Base-by-base conservation (phyloP, 2,888 invertebrate genomes). In the Keiferia lycopersicella region DNA sequence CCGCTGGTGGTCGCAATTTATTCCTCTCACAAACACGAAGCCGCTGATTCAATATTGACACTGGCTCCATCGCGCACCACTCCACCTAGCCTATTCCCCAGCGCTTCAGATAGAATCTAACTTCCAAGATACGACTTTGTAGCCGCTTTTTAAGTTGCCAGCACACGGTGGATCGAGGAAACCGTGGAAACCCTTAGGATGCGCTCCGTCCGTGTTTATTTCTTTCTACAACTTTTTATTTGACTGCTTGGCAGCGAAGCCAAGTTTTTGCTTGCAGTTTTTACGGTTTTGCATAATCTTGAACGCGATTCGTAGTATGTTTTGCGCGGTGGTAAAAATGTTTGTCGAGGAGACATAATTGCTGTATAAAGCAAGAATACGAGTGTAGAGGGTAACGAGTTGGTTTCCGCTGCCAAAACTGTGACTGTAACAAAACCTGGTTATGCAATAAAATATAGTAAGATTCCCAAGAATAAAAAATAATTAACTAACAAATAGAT, bases 11-110 rank as follows among this genome's bases (percentile, higher is more conserved):
- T 79, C 83, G 81, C 87, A 87, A 87, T 88, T 88, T 87, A 88
- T 88, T 88, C 87, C 79, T 76, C 82, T 84, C 87, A 86, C 87
- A 88, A 87, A 87, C 86, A 86, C 79, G 80, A 80, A 76, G 80
- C 77, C 72, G 81, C 84, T 84, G 84, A 84, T 87, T 86, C 88
- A 89, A 89, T 89, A 89, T 89, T 89, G 88, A 88, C 86, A 83
- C 78, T 79, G 76, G 82, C 81, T 79, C 78, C 77, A 79, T 74
- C 71, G 73, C 65, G 53, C 70, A 71, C 75, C 79, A 81, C 70
- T 71, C 75, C 79, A 81, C 81, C 83, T 82, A 83, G 81, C 34
- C 60, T 39, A 39, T 41, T 50, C 39, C 64, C 30, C 72, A 73
- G 82, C 73, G 82, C 77, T 82, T 76, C 72, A 76, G 77, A 77